phyloP scores from a whole-genome alignment of 2,888 invertebrate genomes.

The Alviniconcha strummeri region DNA sequence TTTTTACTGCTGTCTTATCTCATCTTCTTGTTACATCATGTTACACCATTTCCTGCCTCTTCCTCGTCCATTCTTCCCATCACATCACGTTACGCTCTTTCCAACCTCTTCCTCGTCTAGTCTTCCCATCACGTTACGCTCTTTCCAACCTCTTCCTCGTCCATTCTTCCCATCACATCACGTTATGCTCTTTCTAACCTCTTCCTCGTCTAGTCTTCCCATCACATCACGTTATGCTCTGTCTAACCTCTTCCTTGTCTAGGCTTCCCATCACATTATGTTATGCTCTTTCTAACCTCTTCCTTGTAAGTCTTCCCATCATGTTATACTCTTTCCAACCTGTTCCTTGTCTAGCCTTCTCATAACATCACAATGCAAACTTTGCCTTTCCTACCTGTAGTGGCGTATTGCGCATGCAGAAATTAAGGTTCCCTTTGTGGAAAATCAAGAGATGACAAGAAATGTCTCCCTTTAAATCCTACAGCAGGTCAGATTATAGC shows the following conservation, averaged over 20 bases:
- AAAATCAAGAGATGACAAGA: too few species aligned
- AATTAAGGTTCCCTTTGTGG: too few species aligned
- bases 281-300: too few species aligned
- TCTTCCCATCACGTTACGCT: constrained; percentile 80
- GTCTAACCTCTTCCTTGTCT: constrained; percentile 74
- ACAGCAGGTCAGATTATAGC: too few species aligned
- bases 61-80: constrained; percentile 79
- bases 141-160: constrained; percentile 58
- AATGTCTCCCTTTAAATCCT: too few species aligned
- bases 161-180: background rate
- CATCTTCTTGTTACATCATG: background rate
- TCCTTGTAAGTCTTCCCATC: constrained; percentile 83
- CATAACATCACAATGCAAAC: too few species aligned
- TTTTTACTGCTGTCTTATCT: constrained; percentile 73
- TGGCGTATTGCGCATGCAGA: too few species aligned
- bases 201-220: too few species aligned
- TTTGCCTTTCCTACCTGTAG: too few species aligned
- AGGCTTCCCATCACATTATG: background rate
- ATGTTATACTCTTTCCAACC: constrained; percentile 75
- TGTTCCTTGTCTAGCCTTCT: too few species aligned
- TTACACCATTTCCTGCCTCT: constrained; percentile 79
- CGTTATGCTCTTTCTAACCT: too few species aligned
- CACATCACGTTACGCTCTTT: constrained; percentile 59
- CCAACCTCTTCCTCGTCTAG: constrained; percentile 73
- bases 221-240: constrained; percentile 76